Conservation (phyloP, 2,797 vertebrate genomes). For the Zenarchopterus dispar region DNA sequence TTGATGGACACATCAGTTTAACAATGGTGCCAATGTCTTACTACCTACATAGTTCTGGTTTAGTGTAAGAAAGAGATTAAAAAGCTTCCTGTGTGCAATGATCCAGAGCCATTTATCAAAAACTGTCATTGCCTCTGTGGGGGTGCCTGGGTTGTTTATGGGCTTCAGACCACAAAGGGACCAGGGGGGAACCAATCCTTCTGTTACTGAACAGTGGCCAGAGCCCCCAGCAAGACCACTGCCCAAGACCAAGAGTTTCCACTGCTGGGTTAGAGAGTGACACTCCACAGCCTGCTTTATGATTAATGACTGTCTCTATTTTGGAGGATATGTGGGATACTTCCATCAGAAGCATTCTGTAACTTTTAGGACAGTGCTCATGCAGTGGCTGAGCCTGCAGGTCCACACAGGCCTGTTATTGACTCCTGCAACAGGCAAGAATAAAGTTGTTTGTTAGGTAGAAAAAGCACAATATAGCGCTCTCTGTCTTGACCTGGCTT, state of each 20-base stretch:
- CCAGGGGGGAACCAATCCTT: constrained; percentile 65
- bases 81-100: constrained; percentile 50
- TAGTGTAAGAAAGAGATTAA: constrained; percentile 47
- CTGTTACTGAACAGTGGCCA: constrained; percentile 59
- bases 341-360: constrained; percentile 46
- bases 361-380: constrained; percentile 36
- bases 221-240: constrained; percentile 53
- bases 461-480: too few species aligned
- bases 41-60: constrained; percentile 33
- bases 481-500: too few species aligned
- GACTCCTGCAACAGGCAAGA: constrained; percentile 8
- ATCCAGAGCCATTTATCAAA: constrained; percentile 63
- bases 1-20: too few species aligned
- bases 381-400: constrained; percentile 32
- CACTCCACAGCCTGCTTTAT: constrained; percentile 50
- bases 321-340: constrained; percentile 48
- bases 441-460: background rate
- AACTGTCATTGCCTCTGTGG: constrained; percentile 48
- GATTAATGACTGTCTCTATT: constrained; percentile 70
- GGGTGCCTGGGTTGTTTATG: constrained; percentile 64
- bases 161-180: constrained; percentile 55
- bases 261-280: constrained; percentile 49
- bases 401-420: constrained; percentile 15
- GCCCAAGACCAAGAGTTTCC: constrained; percentile 71
- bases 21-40: background rate